Evolutionary conservation across 2,888 invertebrate genomes (phyloP).

Genomic region (Drosophila siamana): DNA sequence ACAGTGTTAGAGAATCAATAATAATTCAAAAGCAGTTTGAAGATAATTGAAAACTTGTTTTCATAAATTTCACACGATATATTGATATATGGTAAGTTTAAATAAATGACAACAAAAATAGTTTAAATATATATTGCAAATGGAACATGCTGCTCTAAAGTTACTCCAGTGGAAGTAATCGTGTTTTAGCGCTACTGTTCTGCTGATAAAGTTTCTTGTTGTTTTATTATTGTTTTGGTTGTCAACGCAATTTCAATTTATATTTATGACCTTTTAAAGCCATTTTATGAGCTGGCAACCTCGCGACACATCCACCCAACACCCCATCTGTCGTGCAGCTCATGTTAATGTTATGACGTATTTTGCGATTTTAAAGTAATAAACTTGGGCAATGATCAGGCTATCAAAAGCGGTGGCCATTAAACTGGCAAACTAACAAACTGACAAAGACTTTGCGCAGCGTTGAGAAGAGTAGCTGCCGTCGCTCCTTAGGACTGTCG

Average conservation of each 20-base stretch:
- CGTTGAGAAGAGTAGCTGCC: not conserved
- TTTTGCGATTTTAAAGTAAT: slow-evolving; percentile 76
- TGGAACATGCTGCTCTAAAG: not conserved
- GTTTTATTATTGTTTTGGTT: slow-evolving; percentile 41
- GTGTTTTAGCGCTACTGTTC: not conserved
- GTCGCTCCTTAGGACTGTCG: slow-evolving; percentile 10
- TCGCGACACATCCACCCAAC: not conserved
- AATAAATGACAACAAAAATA: not conserved
- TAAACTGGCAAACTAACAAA: slow-evolving; percentile 45
- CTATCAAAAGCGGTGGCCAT: slow-evolving; percentile 58
- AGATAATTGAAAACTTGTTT: not conserved
- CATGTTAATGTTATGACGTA: slow-evolving; percentile 64
- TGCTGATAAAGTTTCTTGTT: slow-evolving; percentile 41
- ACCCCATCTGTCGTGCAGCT: slow-evolving; percentile 1
- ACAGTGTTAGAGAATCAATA: too few species aligned
- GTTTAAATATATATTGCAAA: not conserved
- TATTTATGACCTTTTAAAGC: slow-evolving; percentile 76
- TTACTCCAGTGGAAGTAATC: not conserved
- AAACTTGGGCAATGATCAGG: slow-evolving; percentile 65
- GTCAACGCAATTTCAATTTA: slow-evolving; percentile 77
- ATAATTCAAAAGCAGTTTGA: too few species aligned
- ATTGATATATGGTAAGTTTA: too few species aligned
- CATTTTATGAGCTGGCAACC: slow-evolving; percentile 76
- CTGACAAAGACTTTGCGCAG: not conserved
- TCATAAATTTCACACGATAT: too few species aligned